Evolutionary conservation across 2,797 vertebrate genomes (phyloP).

Genomic region (Anguilla pacifica): DNA sequence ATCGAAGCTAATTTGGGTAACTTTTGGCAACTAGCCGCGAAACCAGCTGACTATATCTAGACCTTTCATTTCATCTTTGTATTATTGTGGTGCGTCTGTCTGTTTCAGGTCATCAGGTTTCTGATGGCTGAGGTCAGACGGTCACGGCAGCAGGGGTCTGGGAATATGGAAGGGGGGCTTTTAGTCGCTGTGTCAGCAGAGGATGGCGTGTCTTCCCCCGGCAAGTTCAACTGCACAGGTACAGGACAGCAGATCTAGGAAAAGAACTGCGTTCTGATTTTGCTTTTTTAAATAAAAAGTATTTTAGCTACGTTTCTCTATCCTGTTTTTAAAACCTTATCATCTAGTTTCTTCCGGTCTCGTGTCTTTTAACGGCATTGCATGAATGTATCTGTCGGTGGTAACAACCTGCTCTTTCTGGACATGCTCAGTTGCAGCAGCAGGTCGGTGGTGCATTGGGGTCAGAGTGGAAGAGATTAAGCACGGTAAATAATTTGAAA

Average conservation of each 20-base stretch:
- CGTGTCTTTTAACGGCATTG: not conserved
- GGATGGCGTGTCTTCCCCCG: not conserved
- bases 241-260: not conserved
- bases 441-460: constrained; percentile 30
- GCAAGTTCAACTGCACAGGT: constrained; percentile 17
- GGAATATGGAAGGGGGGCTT: constrained; percentile 24
- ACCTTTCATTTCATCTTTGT: not conserved
- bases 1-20: not conserved
- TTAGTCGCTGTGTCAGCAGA: constrained; percentile 22
- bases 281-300: not conserved
- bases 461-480: constrained; percentile 16
- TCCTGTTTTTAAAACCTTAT: no score
- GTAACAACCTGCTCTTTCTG: not conserved
- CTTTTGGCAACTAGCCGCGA: not conserved
- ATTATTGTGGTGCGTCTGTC: not conserved
- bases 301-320: no score
- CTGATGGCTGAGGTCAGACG: constrained; percentile 27
- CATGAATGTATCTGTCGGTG: not conserved
- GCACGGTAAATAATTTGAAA: constrained; percentile 14
- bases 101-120: constrained; percentile 24
- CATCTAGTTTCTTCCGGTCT: not conserved
- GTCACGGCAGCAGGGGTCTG: not conserved
- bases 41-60: not conserved
- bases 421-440: constrained; percentile 26
- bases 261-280: not conserved